Conservation (phyloP, 2,797 vertebrate genomes). For the Perodicticus potto region DNA sequence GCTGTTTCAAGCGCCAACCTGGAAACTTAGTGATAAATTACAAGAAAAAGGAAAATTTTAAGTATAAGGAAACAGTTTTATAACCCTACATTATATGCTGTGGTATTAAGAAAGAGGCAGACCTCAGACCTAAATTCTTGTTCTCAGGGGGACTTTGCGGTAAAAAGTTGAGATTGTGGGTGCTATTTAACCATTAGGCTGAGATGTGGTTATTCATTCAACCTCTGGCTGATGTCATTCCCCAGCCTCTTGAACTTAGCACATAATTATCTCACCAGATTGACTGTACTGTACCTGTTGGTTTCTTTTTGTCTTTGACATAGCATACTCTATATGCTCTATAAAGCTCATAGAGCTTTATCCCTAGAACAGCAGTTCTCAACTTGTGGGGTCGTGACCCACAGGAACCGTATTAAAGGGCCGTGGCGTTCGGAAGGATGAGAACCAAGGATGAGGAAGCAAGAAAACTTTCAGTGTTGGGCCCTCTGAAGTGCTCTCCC, state of each 20-base stretch:
- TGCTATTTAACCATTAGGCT: background rate
- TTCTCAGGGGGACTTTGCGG: slow-evolving; percentile 16
- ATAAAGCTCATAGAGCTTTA: too few relatives aligned
- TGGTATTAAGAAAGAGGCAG: slow-evolving; percentile 34
- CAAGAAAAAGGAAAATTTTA: slow-evolving; percentile 58
- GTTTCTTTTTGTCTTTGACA: background rate
- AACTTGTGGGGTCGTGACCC: too few relatives aligned
- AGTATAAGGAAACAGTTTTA: slow-evolving; percentile 64
- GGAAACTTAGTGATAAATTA: slow-evolving; percentile 78
- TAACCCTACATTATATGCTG: slow-evolving; percentile 51
- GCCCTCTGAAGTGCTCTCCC: background rate
- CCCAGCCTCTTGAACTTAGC: background rate
- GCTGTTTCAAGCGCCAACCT: slow-evolving; percentile 50
- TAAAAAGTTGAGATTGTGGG: slow-evolving; percentile 56
- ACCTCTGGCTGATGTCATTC: background rate
- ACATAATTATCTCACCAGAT: background rate
- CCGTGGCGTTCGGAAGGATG: too few relatives aligned
- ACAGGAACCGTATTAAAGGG: too few relatives aligned
- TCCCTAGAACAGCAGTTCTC: too few relatives aligned
- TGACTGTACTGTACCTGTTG: accelerated
- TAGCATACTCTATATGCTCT: accelerated
- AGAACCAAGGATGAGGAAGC: background rate
- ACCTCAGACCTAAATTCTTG: slow-evolving; percentile 60
- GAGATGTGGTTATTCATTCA: background rate
- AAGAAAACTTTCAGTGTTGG: background rate